These are phyloP conservation scores for Monodelphis domestica DNA, from an alignment of 2,797 vertebrate genomes.

Conservation along the genomic window DNA sequence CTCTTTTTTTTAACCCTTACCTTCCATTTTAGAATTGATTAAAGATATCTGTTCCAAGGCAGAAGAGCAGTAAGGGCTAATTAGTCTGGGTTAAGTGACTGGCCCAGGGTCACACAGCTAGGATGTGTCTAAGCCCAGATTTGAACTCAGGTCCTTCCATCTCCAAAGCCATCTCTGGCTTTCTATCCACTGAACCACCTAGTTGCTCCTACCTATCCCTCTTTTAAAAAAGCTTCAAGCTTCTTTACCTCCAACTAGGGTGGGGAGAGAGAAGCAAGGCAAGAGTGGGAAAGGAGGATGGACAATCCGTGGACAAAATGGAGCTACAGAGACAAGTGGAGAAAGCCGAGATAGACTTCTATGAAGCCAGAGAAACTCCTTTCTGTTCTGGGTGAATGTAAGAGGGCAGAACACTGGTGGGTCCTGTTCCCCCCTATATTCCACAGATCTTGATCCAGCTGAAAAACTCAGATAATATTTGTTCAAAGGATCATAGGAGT, in stretches of 20 bases:
- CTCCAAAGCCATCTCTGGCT: no score
- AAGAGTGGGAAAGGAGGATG: not conserved
- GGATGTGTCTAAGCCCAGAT: no score
- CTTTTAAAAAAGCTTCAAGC: not conserved
- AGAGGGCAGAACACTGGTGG: not conserved
- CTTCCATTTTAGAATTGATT: no score
- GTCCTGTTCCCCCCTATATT: not conserved
- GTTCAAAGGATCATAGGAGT: not conserved
- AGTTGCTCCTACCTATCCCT: no score
- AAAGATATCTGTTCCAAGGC: no score
- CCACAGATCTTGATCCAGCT: not conserved
- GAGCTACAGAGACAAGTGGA: no score
- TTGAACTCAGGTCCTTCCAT: no score
- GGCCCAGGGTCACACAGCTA: no score
- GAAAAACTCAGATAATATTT: not conserved
- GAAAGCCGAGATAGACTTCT: not conserved
- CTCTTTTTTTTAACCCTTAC: no score
- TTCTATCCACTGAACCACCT: no score
- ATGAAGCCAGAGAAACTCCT: not conserved
- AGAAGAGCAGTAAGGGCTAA: no score
- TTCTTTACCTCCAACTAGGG: not conserved
- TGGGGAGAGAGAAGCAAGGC: not conserved
- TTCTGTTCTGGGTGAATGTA: not conserved
- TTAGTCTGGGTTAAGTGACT: no score
- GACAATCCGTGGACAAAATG: not conserved